These are phyloP conservation scores for Solen grandis DNA, from an alignment of 1,140 invertebrate species.

Conservation along the genomic window DNA sequence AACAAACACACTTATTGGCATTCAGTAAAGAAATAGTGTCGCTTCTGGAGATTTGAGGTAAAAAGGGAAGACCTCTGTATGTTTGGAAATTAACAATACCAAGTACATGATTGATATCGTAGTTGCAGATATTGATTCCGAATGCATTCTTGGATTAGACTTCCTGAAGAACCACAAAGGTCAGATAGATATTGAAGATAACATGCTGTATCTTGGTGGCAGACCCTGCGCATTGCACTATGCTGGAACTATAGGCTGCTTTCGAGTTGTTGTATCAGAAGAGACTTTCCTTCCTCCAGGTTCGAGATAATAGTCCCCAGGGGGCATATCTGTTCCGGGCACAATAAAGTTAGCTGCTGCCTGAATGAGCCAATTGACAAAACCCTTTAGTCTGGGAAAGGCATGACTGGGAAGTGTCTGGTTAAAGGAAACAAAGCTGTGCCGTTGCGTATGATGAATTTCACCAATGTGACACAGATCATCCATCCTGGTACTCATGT, in stretches of 20 bases:
- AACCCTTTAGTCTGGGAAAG: background rate
- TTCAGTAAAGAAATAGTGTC: background rate
- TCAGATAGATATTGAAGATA: too few relatives aligned
- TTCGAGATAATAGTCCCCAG: background rate
- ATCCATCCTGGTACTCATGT: too few relatives aligned
- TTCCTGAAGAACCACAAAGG: too few relatives aligned
- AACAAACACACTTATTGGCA: background rate
- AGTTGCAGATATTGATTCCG: slow-evolving; percentile 27
- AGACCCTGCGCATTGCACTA: background rate
- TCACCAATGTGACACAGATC: too few relatives aligned
- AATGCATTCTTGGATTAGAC: slow-evolving; percentile 17
- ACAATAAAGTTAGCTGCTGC: too few relatives aligned
- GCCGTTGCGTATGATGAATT: slow-evolving; percentile 10
- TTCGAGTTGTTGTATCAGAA: too few relatives aligned
- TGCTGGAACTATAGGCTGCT: too few relatives aligned
- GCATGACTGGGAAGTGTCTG: too few relatives aligned
- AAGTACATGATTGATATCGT: background rate
- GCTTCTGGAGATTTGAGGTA: background rate
- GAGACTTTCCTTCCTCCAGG: background rate
- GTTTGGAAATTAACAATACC: background rate
- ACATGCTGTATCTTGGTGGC: too few relatives aligned
- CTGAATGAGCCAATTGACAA: background rate
- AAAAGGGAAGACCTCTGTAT: background rate
- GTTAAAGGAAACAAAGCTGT: background rate
- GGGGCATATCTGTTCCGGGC: background rate